Base-by-base conservation (phyloP, 2,797 vertebrate genomes). In the Trachurus trachurus region DNA sequence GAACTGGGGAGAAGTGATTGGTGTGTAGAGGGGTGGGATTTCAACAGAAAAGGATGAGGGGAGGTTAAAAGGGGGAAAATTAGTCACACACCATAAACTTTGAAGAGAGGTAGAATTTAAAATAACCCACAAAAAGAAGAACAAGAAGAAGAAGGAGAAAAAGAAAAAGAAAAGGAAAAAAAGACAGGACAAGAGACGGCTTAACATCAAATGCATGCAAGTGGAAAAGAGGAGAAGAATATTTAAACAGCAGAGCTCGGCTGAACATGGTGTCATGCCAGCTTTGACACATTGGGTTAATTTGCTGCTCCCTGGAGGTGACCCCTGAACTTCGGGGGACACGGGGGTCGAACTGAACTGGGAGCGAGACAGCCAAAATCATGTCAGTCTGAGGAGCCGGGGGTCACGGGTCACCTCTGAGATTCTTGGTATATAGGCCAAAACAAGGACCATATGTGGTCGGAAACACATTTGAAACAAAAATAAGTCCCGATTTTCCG, bases 231-330 rank as follows among this genome's bases (percentile, higher is more conserved):
- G 45, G 69, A 26, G 26, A 26, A 67, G 86, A 84, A 82, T 67
- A 89, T 93, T 92, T 77, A 68, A 83, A 54, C 44, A 42, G 26
- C 79, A 85, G 87, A 85, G 87, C 87, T 89, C 81, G 83, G 86
- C 91, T 93, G 92, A 93, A 92, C 93, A 94, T 94, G 93, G 95
- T 94, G 93, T 95, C 94, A 96, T 96, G 92, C 93, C 90, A 92
- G 87, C 52, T 95, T 94, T 96, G 95, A 95, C 95, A 94, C 95
- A 96, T 95, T 95, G 95, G 94, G 93, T 96, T 96, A 95, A 96
- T 96, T 96, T 96, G 95, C 94, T 93, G 95, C 92, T 94, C 93
- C 89, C 92, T 88, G 86, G 85, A 88, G 88, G 77, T 93, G 95
- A 94, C 95, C 95, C 88, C 76, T 95, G 93, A 95, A 88, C 95